Evolutionary conservation across 2,888 invertebrate species (phyloP), one percentile per base, ranked within the genome.

Genomic region (Pyrrhosoma nymphula): DNA sequence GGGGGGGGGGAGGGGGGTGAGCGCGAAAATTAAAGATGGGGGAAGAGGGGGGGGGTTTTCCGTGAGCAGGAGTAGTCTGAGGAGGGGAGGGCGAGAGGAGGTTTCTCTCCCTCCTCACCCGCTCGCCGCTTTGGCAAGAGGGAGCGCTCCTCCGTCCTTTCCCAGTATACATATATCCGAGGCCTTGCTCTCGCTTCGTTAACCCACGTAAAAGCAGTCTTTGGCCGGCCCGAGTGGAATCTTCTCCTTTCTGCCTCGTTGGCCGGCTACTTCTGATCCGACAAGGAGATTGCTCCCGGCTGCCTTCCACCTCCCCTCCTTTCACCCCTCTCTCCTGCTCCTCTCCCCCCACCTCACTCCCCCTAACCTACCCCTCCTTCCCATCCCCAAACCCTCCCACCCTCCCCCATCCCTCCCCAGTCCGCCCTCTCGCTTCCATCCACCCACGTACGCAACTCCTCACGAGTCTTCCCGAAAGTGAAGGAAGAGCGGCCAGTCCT

Each of bases 181-280:
- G 47, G 39, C 63, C 60, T 35, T 35, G 56, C 56, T 60, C 91
- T 93, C 93, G 93, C 93, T 93, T 93, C 93, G 93, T 93, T 93
- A 93, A 93, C 63, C 93, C 93, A 93, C 93, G 93, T 93, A 93
- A 93, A 93, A 93, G 93, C 93, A 93, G 93, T 93, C 93, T 93
- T 93, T 93, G 93, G 93, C 69, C 63, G 75, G 93, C 63, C 69
- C 39, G 75, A 93, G 93, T 75, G 93, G 75, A 93, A 93, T 93
- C 93, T 93, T 75, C 93, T 93, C 69, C 93, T 93, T 93, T 93
- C 93, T 93, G 93, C 93, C 93, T 93, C 93, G 93, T 93, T 93
- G 93, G 69, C 93, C 93, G 93, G 47, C 93, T 93, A 47, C 93
- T 93, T 69, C 93, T 93, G 93, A 93, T 93, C 93, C 93, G 93